Evolutionary conservation across 2,113 vertebrate species (phyloP).

Genomic region (Arvicanthis niloticus): DNA sequence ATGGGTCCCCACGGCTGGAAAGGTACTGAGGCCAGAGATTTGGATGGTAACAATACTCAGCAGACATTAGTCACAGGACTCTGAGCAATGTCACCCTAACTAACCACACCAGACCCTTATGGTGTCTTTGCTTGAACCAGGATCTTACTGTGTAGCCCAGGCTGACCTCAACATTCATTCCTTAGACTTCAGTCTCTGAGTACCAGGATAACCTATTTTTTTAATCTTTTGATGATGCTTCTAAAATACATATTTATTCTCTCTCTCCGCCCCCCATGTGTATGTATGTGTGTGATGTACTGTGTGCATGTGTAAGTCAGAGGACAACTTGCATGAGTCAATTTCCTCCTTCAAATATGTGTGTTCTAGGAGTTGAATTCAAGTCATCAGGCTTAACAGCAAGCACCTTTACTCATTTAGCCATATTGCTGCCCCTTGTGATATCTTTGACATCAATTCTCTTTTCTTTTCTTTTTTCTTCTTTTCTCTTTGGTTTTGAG

Average conservation of each 20-base stretch:
- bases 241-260: too few species aligned
- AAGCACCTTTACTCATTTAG: background rate
- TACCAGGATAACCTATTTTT: background rate
- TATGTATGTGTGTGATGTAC: background rate
- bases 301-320: background rate
- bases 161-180: too few species aligned
- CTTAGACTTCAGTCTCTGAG: background rate
- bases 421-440: background rate
- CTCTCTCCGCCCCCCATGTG: too few species aligned
- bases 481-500: background rate
- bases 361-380: background rate
- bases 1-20: rapidly evolving
- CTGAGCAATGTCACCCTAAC: rapidly evolving
- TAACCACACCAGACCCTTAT: background rate
- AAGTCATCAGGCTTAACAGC: background rate
- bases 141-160: background rate
- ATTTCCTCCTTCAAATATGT: background rate
- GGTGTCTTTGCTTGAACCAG: background rate
- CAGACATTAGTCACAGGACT: too few species aligned
- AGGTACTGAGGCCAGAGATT: background rate
- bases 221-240: background rate
- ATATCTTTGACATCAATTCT: background rate
- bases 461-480: too few species aligned
- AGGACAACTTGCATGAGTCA: background rate
- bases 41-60: background rate